phyloP scores from a whole-genome alignment of 2,113 vertebrate species.

The Trinectes maculatus region DNA sequence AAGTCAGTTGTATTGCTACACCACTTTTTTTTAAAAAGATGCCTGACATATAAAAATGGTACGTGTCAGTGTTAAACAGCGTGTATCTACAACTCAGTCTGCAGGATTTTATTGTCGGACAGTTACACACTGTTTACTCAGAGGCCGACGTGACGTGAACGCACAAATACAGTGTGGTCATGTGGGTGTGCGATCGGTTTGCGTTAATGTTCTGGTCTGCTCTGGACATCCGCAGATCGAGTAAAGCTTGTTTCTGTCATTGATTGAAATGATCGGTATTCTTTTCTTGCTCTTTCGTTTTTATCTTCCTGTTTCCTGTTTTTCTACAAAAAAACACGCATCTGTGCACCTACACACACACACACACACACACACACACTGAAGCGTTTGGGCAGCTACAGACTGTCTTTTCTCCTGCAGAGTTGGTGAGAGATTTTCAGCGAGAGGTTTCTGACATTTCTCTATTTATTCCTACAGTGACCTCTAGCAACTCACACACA shows the following conservation, averaged over 20 bases:
- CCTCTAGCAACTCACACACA: constrained; percentile 14
- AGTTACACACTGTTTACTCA: constrained; percentile 10
- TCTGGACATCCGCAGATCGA: no score
- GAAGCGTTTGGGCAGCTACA: not conserved
- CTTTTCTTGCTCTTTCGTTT: no score
- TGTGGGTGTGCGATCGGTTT: no score
- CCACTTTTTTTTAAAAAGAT: no score
- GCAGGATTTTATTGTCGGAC: constrained; percentile 1
- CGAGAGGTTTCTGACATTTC: constrained; percentile 34
- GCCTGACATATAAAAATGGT: not conserved
- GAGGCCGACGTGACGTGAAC: constrained; percentile 10
- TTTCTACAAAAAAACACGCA: no score
- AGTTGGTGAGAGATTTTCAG: constrained; percentile 23
- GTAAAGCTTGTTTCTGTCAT: no score
- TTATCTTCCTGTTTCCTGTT: no score
- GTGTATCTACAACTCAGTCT: no score
- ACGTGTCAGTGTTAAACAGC: not conserved
- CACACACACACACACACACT: not conserved
- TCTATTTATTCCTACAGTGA: constrained; percentile 40
- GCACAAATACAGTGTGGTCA: constrained; percentile 3
- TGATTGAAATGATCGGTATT: no score
- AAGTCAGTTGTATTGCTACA: not conserved
- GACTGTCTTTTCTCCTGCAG: not conserved
- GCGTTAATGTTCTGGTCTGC: no score
- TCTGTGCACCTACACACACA: constrained; percentile 6